Percentiles rank a stretch among this genome's conserved stretches.
These are phyloP conservation scores for Xenentodon cancila DNA, from an alignment of 2,797 vertebrate species.

Conservation along the genomic window DNA sequence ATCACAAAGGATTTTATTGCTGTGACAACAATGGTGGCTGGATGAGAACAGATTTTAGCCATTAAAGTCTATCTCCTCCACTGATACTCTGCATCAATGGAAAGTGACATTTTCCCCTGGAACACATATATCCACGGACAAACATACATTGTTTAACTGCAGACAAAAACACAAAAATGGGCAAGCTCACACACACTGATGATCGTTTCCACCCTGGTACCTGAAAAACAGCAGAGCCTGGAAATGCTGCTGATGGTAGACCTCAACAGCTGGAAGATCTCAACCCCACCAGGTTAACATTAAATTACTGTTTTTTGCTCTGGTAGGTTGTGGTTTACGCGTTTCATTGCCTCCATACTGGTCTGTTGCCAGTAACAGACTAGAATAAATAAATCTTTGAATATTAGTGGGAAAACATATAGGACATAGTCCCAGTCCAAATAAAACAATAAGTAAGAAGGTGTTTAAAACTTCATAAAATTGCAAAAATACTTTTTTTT, in stretches of 20 bases:
- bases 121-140: too few species aligned
- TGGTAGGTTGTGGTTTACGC: neutral
- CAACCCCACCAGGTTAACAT: neutral
- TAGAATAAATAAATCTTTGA: neutral
- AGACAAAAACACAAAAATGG: too few species aligned
- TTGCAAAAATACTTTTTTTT: neutral
- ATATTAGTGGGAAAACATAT: neutral
- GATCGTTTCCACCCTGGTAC: neutral
- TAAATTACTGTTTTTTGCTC: neutral
- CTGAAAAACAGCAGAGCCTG: neutral
- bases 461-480: neutral
- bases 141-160: too few species aligned
- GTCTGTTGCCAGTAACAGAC: too few species aligned
- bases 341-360: too few species aligned
- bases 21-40: neutral
- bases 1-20: too few species aligned
- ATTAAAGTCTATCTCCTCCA: too few species aligned
- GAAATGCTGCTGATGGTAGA: neutral
- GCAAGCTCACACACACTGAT: too few species aligned
- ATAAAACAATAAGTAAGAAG: neutral
- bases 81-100: too few species aligned
- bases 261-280: neutral
- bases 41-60: too few species aligned
- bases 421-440: neutral
- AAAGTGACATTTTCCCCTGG: too few species aligned